Percentiles rank a stretch among this genome's conserved stretches.
Evolutionary conservation across 2,113 vertebrate genomes (phyloP).

Genomic region (Pseudonaja textilis): DNA sequence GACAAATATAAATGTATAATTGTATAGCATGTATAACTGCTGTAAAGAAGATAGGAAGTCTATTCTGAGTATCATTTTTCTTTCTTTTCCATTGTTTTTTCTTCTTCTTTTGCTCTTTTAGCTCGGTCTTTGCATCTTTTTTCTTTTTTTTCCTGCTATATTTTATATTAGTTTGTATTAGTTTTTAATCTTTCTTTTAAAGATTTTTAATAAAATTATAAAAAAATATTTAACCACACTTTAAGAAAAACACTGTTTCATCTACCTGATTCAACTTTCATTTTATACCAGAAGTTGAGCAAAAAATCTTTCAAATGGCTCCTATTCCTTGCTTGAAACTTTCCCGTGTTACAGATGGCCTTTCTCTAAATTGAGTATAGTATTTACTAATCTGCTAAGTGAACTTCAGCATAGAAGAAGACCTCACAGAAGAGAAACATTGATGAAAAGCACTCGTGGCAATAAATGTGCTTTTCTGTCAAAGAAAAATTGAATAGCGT

Average conservation of each 20-base stretch:
- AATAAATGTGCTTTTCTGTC: neutral
- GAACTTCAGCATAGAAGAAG: constrained; percentile 18
- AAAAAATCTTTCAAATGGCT: neutral
- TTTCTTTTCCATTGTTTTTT: neutral
- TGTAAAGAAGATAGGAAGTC: neutral
- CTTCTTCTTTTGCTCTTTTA: neutral
- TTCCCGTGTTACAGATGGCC: constrained; percentile 2
- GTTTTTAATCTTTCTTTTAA: neutral
- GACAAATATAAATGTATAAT: neutral
- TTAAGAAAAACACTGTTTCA: neutral
- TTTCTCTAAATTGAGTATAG: neutral
- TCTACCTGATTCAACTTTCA: neutral
- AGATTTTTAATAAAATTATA: neutral
- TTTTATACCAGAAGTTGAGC: neutral
- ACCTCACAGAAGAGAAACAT: constrained; percentile 5
- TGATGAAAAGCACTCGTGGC: constrained; percentile 17
- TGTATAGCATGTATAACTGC: neutral
- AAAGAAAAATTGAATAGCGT: constrained; percentile 24
- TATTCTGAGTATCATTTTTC: neutral
- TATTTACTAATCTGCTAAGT: neutral
- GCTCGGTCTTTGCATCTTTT: neutral
- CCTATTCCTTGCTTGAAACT: constrained; percentile 5
- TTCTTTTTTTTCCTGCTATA: neutral
- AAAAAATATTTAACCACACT: neutral
- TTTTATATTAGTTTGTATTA: neutral